These are phyloP conservation scores for Eidolon helvum DNA, from an alignment of 2,113 vertebrate genomes.

Conservation along the genomic window DNA sequence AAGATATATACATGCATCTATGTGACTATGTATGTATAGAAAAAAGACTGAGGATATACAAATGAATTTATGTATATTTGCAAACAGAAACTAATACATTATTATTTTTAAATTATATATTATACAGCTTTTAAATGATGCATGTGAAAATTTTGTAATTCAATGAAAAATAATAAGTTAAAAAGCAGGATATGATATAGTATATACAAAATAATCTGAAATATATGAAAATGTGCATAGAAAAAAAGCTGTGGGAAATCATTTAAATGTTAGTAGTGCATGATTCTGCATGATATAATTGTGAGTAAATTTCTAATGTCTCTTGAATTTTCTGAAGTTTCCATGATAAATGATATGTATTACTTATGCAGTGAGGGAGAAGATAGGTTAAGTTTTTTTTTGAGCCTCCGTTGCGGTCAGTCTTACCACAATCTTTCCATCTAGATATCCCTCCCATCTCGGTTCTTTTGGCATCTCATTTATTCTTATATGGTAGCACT, in stretches of 20 bases:
- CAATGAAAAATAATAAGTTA: neutral
- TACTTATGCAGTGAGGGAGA: neutral
- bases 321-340: neutral
- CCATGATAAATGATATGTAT: neutral
- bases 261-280: neutral
- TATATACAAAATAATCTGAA: no score
- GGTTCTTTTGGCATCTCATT: neutral
- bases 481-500: neutral
- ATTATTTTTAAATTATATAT: neutral
- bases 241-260: neutral
- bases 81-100: neutral
- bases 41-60: neutral
- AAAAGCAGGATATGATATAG: no score
- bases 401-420: neutral
- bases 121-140: neutral
- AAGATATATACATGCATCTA: neutral
- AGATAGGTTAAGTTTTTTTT: neutral
- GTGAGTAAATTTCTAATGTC: neutral
- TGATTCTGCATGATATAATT: neutral
- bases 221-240: no score
- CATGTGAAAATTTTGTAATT: neutral
- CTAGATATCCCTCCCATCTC: neutral
- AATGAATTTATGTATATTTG: neutral
- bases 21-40: neutral
- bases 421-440: neutral